Conservation (phyloP, 2,888 invertebrate genomes). For the Drosophila mimica region DNA sequence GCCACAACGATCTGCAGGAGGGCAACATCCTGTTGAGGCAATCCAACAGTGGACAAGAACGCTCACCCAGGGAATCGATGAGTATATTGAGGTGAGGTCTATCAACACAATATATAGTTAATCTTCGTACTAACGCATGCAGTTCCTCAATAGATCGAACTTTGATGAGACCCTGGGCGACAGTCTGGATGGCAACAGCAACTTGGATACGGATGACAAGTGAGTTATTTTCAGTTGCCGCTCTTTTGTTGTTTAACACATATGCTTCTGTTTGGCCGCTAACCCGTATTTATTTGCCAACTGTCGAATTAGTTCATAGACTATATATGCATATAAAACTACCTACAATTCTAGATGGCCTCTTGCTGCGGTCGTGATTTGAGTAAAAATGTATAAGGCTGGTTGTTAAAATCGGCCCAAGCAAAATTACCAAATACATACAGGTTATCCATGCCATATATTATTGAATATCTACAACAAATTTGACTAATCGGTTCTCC, state of each 20-base stretch:
- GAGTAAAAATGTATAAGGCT: slow-evolving; percentile 52
- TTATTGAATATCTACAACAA: slow-evolving; percentile 3
- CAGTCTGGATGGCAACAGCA: slow-evolving; percentile 70
- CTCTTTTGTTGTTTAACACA: background rate
- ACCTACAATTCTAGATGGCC: slow-evolving; percentile 71
- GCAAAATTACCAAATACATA: slow-evolving; percentile 56
- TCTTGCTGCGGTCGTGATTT: slow-evolving; percentile 69
- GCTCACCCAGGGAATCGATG: slow-evolving; percentile 65
- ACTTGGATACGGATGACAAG: slow-evolving; percentile 59
- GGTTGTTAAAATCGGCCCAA: slow-evolving; percentile 40
- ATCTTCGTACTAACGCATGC: background rate
- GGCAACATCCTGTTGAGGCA: slow-evolving; percentile 88
- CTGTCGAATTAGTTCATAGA: slow-evolving; percentile 32
- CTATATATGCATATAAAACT: slow-evolving; percentile 60
- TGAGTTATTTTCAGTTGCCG: slow-evolving; percentile 35
- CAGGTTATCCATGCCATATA: slow-evolving; percentile 65
- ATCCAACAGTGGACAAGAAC: slow-evolving; percentile 41
- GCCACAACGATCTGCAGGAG: slow-evolving; percentile 98
- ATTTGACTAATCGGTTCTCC: slow-evolving; percentile 35
- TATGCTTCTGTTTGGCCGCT: slow-evolving; percentile 50
- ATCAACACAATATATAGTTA: too few species aligned
- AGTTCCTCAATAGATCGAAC: slow-evolving; percentile 51
- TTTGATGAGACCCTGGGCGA: slow-evolving; percentile 73
- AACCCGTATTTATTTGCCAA: slow-evolving; percentile 59
- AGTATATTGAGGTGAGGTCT: slow-evolving; percentile 68